Percentiles rank a stretch among this genome's conserved stretches.
These are phyloP conservation scores for Argentina silus DNA, from an alignment of 2,797 vertebrate species.

Conservation along the genomic window DNA sequence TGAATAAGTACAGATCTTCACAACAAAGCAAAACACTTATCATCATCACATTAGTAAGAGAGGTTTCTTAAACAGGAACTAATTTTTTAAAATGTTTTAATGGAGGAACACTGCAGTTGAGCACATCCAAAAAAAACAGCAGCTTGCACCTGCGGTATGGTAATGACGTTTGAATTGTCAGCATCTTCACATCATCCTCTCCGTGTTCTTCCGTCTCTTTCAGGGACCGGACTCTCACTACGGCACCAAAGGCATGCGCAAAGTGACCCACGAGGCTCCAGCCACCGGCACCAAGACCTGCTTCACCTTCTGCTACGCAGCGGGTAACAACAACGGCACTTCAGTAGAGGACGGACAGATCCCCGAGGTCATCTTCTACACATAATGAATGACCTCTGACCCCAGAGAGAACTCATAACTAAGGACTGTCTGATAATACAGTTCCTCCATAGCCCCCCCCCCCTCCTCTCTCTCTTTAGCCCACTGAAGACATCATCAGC, in stretches of 20 bases:
- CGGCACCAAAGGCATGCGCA: conserved; percentile 89
- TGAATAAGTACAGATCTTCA: too few relatives aligned
- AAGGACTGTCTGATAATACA: background rate
- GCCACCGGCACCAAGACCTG: conserved; percentile 87
- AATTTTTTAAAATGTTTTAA: too few relatives aligned
- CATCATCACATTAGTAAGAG: too few relatives aligned
- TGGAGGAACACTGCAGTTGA: too few relatives aligned
- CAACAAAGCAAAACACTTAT: too few relatives aligned
- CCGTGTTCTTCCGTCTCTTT: background rate
- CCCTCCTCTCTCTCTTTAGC: conserved; percentile 13
- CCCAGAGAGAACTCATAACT: conserved; percentile 5
- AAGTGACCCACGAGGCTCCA: conserved; percentile 86
- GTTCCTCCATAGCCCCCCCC: background rate
- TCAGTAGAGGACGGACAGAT: conserved; percentile 91
- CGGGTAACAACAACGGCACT: conserved; percentile 90
- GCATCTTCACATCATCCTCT: background rate
- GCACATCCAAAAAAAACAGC: too few relatives aligned
- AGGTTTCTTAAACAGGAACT: too few relatives aligned
- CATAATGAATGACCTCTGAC: conserved; percentile 69
- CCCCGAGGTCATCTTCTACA: conserved; percentile 91
- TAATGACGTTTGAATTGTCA: background rate
- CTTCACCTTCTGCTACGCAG: conserved; percentile 89
- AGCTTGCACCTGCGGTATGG: too few relatives aligned
- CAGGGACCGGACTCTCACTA: conserved; percentile 92
- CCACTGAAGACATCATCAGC: conserved; percentile 1